A percentile compares a stretch with the other conserved stretches of the same genome.
These are phyloP conservation scores for Diarsia brunnea DNA, from an alignment of 2,888 invertebrate species.

Conservation along the genomic window DNA sequence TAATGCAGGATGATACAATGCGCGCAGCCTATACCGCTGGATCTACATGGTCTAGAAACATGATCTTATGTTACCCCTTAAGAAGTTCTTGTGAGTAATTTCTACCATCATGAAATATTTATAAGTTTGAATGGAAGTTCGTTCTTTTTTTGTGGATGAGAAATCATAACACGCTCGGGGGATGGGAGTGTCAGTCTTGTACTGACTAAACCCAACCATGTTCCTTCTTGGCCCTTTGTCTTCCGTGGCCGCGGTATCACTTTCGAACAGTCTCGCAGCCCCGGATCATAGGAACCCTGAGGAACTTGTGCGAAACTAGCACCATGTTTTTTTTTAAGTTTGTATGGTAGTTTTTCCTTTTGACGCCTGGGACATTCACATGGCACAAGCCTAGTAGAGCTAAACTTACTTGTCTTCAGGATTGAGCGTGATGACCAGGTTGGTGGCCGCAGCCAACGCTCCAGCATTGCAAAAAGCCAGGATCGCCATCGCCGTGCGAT, in stretches of 20 bases:
- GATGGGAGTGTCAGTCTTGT: too few species aligned
- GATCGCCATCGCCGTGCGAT: slow-evolving; percentile 78
- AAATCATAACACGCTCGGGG: too few species aligned
- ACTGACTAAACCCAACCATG: too few species aligned
- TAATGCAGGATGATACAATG: background rate
- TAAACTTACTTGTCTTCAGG: slow-evolving; percentile 84
- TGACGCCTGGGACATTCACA: background rate
- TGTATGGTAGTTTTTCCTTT: background rate
- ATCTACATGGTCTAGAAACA: background rate
- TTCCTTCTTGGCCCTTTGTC: too few species aligned
- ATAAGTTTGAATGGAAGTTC: background rate
- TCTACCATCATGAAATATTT: background rate
- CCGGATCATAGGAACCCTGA: too few species aligned
- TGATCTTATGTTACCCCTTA: background rate
- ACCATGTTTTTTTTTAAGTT: background rate
- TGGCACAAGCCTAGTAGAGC: background rate
- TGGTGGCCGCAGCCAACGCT: slow-evolving; percentile 82
- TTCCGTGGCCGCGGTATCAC: too few species aligned
- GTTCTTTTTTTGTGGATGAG: background rate
- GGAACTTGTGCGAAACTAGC: too few species aligned
- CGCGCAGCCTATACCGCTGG: too few species aligned
- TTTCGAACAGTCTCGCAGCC: too few species aligned
- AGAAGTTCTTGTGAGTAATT: background rate
- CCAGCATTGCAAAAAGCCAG: slow-evolving; percentile 81
- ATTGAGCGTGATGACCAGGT: slow-evolving; percentile 84